A percentile compares a stretch with the other conserved stretches of the same genome.
Conservation (phyloP, 2,888 invertebrate species). For the Geotrupes spiniger region DNA sequence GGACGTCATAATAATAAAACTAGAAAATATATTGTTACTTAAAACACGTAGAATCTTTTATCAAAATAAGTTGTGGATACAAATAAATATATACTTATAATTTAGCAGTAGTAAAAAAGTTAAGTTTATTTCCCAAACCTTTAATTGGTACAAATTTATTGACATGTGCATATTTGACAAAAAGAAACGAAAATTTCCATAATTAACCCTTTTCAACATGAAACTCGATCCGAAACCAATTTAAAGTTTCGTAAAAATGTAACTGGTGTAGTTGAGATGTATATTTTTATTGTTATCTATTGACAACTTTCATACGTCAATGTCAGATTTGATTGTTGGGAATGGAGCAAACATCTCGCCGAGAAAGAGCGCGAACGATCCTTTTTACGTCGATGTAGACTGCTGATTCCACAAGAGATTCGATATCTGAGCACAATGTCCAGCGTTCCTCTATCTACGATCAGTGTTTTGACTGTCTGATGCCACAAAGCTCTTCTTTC, state of each 20-base stretch:
- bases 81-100: no score
- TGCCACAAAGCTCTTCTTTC: slow-evolving; percentile 2
- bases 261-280: slow-evolving; percentile 9
- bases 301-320: slow-evolving; percentile 25
- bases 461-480: slow-evolving; percentile 6
- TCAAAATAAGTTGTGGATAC: no score
- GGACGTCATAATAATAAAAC: no score
- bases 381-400: slow-evolving; percentile 5
- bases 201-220: no score
- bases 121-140: no score
- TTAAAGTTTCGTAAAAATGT: background rate
- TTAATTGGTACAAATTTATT: no score
- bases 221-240: no score
- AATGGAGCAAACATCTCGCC: background rate
- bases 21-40: no score
- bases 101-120: no score
- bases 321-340: slow-evolving; percentile 13
- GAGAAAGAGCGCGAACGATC: background rate
- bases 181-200: no score
- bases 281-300: slow-evolving; percentile 20
- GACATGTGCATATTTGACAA: no score
- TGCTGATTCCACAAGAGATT: slow-evolving; percentile 8
- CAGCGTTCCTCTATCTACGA: slow-evolving; percentile 4
- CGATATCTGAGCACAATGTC: slow-evolving; percentile 1
- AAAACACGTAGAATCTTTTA: no score